Evolutionary conservation across 2,797 vertebrate genomes (phyloP), one percentile per base, ranked within the genome.

Genomic region (Sparus aurata): DNA sequence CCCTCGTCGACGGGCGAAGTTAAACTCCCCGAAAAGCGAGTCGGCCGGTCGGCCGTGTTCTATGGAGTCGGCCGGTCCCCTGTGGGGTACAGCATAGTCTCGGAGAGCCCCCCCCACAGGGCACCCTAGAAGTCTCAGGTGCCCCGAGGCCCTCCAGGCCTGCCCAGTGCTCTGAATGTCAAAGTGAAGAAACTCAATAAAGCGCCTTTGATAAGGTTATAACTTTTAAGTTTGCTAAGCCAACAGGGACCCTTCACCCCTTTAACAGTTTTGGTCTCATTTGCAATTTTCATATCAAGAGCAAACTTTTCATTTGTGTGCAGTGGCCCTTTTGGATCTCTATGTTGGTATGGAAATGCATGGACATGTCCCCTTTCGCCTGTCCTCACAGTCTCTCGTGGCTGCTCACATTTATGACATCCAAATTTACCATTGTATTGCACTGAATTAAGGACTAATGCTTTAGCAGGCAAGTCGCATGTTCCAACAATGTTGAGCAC

Each of bases 341-440:
- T 4, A 18, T 45, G 25, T 67, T 69, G 45, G 45, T 25, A 84
- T 63, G 74, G 64, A 65, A 81, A 84, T 61, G 64, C 69, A 81
- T 77, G 73, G 8, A 73, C 69, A 74, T 81, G 78, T 62, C 73
- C 73, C 54, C 62, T 87, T 27, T 76, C 70, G 46, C 75, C 27
- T 23, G 52, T 53, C 12, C 3, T 53, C 12, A 75, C 12, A 75
- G 81, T 84, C 5, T 72, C 1, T 7, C 74, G 81, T 30, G 81
- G 71, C 80, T 81, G 77, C 17, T 78, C 70, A 84, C 77, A 81
- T 65, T 81, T 86, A 12, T 57, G 43, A 75, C 73, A 87, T 45
- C 83, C 74, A 80, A 64, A 85, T 22, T 75, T 57, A 9, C 70
- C 80, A 77, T 80, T 85, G 69, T 38, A 85, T 38, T 80, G 83